These are phyloP conservation scores for Rhopalosiphum maidis DNA, from an alignment of 1,140 invertebrate species.

Conservation along the genomic window DNA sequence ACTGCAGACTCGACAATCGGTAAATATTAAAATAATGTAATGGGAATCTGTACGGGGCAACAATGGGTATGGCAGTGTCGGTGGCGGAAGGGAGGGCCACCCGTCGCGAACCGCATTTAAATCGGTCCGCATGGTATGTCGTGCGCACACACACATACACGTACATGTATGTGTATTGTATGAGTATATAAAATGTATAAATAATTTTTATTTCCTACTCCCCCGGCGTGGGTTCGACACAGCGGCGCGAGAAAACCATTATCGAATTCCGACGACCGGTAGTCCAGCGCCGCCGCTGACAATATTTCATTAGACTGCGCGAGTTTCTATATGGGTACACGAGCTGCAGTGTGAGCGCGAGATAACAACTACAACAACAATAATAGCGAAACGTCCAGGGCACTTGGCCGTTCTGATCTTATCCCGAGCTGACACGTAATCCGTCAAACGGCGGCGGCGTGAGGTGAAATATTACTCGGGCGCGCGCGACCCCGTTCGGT, in stretches of 20 bases:
- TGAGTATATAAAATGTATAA: constrained; percentile 20
- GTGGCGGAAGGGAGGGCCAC: constrained; percentile 20
- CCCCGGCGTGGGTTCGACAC: constrained; percentile 32
- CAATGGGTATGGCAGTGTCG: neutral
- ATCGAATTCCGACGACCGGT: constrained; percentile 54
- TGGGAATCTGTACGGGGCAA: constrained; percentile 30
- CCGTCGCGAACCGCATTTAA: constrained; percentile 50
- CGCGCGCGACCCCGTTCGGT: neutral
- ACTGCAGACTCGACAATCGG: constrained; percentile 40
- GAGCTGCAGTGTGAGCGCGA: neutral
- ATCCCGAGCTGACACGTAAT: constrained; percentile 46
- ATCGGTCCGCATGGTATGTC: constrained; percentile 23
- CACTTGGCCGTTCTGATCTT: constrained; percentile 32
- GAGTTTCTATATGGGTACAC: neutral
- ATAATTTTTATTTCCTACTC: constrained; percentile 31
- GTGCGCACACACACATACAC: neutral
- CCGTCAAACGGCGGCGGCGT: constrained; percentile 36
- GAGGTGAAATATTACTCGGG: constrained; percentile 19
- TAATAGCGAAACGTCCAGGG: constrained; percentile 38
- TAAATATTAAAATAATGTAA: constrained; percentile 50
- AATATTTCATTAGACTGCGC: constrained; percentile 52
- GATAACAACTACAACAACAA: constrained; percentile 43
- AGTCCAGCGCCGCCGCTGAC: constrained; percentile 45
- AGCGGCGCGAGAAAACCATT: constrained; percentile 50
- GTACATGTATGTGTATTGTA: neutral